Base-by-base conservation (phyloP, 2,888 invertebrate species). In the Chrysodeixis includens region DNA sequence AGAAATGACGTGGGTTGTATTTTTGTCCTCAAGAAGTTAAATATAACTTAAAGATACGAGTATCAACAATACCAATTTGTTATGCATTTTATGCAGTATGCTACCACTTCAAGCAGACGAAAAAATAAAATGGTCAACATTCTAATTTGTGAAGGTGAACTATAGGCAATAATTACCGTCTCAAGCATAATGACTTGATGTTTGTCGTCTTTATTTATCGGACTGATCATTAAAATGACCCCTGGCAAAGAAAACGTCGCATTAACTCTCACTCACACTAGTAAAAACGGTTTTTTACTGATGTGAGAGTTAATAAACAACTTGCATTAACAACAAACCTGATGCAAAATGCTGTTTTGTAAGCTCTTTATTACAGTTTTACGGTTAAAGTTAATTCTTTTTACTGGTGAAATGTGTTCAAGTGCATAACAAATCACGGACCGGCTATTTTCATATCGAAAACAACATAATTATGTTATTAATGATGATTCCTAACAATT, bases 401-500 rank as follows among this genome's bases (percentile, higher is more conserved):
- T 40, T 40, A n/a, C 40, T 12, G n/a, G n/a, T n/a, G 12, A 40
- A 40, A n/a, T 40, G n/a, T 14, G 40, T 4, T 40, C 40, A 40
- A 40, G n/a, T 40, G 14, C n/a, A 40, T 35, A 35, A n/a, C 40
- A 9, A 35, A 40, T 12, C n/a, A 40, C 4, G 6, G n/a, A 14
- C 40, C 5, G 2, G 40, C n/a, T 40, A 40, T 40, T 40, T 40
- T 40, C 14, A 40, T n/a, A 40, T 40, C n/a, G n/a, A 40, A 40
- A 40, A 40, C 40, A 40, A 40, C 40, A 49, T 46, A 18, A 49
- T 10, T 49, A 46, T 40, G 44, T 16, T 18, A 46, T 18, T 49
- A 49, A 49, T 49, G 10, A 20, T 49, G 18, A 20, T 49, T 49
- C 46, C 18, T 18, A 18, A 5, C 46, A 40, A 30, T 9, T 68